Evolutionary conservation across 2,113 vertebrate species (phyloP).

Genomic region (Austrofundulus limnaeus): DNA sequence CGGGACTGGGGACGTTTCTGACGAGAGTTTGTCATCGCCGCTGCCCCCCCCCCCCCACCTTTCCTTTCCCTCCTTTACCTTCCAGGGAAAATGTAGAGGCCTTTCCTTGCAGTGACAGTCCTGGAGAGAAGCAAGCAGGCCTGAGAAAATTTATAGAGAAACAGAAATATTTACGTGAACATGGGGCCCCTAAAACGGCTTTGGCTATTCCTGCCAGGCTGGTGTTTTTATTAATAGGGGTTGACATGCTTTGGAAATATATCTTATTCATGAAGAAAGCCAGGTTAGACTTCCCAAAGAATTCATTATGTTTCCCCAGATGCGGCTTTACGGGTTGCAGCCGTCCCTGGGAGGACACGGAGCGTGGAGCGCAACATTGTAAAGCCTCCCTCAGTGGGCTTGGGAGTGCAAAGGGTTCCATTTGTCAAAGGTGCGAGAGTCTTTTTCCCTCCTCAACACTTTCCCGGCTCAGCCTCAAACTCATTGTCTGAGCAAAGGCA

Average conservation of each 20-base stretch:
- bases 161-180: constrained; percentile 72
- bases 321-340: constrained; percentile 62
- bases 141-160: constrained; percentile 65
- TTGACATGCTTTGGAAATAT: constrained; percentile 76
- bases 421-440: constrained; percentile 90
- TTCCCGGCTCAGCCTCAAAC: constrained; percentile 81
- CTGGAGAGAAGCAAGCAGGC: constrained; percentile 44
- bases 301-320: constrained; percentile 76
- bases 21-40: constrained; percentile 66
- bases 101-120: constrained; percentile 56
- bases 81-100: constrained; percentile 34
- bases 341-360: constrained; percentile 64
- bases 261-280: constrained; percentile 80
- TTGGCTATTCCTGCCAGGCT: constrained; percentile 66
- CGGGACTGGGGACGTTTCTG: constrained; percentile 58
- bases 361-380: constrained; percentile 72
- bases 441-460: constrained; percentile 77
- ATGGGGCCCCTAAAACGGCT: constrained; percentile 64
- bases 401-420: constrained; percentile 87
- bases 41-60: no score
- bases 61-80: constrained; percentile 27
- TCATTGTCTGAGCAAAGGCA: constrained; percentile 91
- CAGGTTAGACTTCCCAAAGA: constrained; percentile 75
- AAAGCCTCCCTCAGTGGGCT: constrained; percentile 91
- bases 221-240: constrained; percentile 78